Evolutionary conservation across 2,888 invertebrate genomes (phyloP).

Genomic region (Atethmia centrago): DNA sequence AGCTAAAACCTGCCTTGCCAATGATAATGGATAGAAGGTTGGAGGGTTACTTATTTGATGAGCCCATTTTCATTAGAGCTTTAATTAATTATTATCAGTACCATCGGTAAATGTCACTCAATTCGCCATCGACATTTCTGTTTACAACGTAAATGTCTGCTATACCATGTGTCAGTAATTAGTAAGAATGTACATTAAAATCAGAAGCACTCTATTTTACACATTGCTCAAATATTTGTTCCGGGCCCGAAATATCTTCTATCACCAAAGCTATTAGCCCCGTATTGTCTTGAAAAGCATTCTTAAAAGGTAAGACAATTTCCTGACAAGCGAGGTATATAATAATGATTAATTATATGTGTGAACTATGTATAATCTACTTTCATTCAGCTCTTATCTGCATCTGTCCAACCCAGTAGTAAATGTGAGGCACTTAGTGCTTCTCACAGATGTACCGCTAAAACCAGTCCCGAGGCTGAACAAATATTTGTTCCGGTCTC

Average conservation of each 20-base stretch:
- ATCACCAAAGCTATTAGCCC: constrained; percentile 2
- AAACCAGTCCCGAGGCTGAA: constrained; percentile 51
- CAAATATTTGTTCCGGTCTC: constrained; percentile 64
- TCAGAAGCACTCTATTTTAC: constrained; percentile 9
- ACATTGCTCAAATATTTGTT: constrained; percentile 35
- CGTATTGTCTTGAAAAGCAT: constrained; percentile 31
- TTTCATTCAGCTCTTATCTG: constrained; percentile 36
- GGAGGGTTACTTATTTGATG: background rate
- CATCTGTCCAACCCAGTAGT: constrained; percentile 8
- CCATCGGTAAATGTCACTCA: background rate
- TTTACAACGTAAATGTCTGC: background rate
- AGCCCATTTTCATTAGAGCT: background rate
- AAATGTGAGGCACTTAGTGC: constrained; percentile 23
- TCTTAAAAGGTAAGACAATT: constrained; percentile 3
- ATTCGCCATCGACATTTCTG: background rate
- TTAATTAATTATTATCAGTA: background rate
- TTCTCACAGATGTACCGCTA: constrained; percentile 33
- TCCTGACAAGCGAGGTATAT: constrained; percentile 6
- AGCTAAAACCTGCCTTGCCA: constrained; percentile 7
- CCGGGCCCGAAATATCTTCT: background rate
- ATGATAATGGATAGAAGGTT: background rate
- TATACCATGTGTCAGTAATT: background rate
- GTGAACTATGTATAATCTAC: constrained; percentile 18
- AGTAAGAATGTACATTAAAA: background rate
- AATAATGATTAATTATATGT: background rate